phyloP scores from a whole-genome alignment of 2,113 vertebrate species.

The Balaenoptera acutorostrata region DNA sequence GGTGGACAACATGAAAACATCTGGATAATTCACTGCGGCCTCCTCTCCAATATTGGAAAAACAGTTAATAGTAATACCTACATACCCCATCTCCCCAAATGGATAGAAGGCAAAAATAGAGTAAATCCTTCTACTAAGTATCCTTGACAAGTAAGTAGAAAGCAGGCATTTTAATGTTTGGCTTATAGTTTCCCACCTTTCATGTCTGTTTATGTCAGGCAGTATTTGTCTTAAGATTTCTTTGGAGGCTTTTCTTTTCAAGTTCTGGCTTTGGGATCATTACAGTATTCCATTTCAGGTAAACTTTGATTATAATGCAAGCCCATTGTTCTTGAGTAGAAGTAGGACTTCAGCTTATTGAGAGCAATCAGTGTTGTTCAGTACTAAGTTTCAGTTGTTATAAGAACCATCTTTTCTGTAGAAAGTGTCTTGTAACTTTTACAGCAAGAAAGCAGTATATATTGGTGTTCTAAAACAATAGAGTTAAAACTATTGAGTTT shows the following conservation, averaged over 20 bases:
- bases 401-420: background rate
- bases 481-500: slow-evolving; percentile 10
- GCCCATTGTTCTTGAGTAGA: background rate
- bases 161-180: background rate
- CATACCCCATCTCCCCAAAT: background rate
- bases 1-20: background rate
- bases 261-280: background rate
- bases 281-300: background rate
- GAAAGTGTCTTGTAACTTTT: slow-evolving; percentile 9
- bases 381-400: background rate
- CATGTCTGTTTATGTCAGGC: background rate
- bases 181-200: background rate
- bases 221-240: background rate
- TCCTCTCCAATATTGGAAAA: background rate
- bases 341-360: background rate
- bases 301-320: background rate
- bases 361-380: background rate
- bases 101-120: background rate
- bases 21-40: background rate
- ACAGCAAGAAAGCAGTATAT: slow-evolving; percentile 10
- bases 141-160: background rate
- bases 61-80: background rate
- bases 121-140: background rate
- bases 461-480: background rate
- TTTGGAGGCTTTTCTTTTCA: background rate